Base-by-base conservation (phyloP, 1,140 invertebrate species). In the Teleopsis dalmanni region DNA sequence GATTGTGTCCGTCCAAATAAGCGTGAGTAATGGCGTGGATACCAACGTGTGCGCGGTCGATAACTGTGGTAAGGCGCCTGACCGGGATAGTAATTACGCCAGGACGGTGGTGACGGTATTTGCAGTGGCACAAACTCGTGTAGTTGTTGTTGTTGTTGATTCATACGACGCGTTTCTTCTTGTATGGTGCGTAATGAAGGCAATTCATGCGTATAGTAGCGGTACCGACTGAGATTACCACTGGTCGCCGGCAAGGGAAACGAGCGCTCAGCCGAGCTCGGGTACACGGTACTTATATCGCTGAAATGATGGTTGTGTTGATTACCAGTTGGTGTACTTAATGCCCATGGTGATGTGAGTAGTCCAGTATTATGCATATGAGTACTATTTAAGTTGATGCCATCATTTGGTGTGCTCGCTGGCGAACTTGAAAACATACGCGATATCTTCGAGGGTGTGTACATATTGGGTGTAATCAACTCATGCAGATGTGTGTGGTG, bases 241-340 rank as follows among this genome's bases (percentile, higher is more conserved):
- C 77, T 77, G 3, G 81, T 79, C 3, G 54, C 23, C 3, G 81
- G 79, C 33, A 82, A 84, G 26, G 84, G 85, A 57, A 84, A 83
- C 0, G 88, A 90, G 26, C 84, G 76, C 58, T 91, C 87, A 1
- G 76, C 81, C 41, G 86, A 88, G 54, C 85, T 86, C 26, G 83
- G 80, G 59, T 86, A 85, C n/a, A 91, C 88, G 9, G 87, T 89
- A 72, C 87, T 91, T 51, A 91, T 76, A 71, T 91, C 88, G 61
- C 83, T 88, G 58, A 88, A 84, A 70, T 85, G 82, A 50, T 83
- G 71, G 23, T 56, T 22, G 1, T 36, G 19, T 23, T 85, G 85
- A 38, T 83, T 74, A 10, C 53, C 48, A 0, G 56, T 42, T 0
- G 51, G 46, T 16, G 47, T 52, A 38, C 38, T 27, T 22, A 82